Conservation (phyloP, 2,113 vertebrate genomes). For the Oreochromis spilurus region DNA sequence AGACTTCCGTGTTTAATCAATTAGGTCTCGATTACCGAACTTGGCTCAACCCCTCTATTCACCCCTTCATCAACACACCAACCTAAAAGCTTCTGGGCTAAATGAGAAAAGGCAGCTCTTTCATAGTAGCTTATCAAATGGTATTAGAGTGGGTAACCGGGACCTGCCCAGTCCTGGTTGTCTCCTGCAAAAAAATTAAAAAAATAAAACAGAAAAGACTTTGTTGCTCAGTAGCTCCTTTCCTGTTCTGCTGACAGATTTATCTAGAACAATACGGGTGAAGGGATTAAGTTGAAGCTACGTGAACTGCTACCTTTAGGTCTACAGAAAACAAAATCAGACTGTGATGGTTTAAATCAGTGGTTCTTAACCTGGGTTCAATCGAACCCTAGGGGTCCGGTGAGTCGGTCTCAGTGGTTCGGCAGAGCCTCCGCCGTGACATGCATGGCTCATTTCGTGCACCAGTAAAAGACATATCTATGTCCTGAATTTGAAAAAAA, state of each 20-base stretch:
- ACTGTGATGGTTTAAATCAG: neutral
- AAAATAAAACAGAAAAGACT: constrained; percentile 23
- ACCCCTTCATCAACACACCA: constrained; percentile 52
- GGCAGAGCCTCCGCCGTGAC: too few relatives aligned
- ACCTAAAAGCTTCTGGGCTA: constrained; percentile 44
- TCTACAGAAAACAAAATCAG: constrained; percentile 1
- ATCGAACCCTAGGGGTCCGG: too few relatives aligned
- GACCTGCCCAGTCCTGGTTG: constrained; percentile 55
- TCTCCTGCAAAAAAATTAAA: neutral
- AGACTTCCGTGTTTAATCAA: constrained; percentile 52
- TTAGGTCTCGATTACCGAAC: constrained; percentile 39
- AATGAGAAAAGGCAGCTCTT: constrained; percentile 53
- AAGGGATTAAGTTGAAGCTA: constrained; percentile 42
- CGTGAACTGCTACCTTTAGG: constrained; percentile 20
- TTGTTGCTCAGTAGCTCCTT: constrained; percentile 22
- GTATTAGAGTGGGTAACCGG: constrained; percentile 50
- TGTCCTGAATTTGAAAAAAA: too few relatives aligned
- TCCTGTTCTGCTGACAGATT: constrained; percentile 62
- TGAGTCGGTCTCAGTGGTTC: too few relatives aligned
- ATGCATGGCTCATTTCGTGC: too few relatives aligned
- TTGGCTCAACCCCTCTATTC: constrained; percentile 50
- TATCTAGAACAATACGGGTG: constrained; percentile 45
- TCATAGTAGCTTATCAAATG: constrained; percentile 70
- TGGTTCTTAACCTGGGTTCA: too few relatives aligned
- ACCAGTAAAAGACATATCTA: too few relatives aligned